A percentile compares a stretch with the other conserved stretches of the same genome.
These are phyloP conservation scores for Emydoidea blandingii DNA, from an alignment of 2,797 vertebrate genomes.

Conservation along the genomic window DNA sequence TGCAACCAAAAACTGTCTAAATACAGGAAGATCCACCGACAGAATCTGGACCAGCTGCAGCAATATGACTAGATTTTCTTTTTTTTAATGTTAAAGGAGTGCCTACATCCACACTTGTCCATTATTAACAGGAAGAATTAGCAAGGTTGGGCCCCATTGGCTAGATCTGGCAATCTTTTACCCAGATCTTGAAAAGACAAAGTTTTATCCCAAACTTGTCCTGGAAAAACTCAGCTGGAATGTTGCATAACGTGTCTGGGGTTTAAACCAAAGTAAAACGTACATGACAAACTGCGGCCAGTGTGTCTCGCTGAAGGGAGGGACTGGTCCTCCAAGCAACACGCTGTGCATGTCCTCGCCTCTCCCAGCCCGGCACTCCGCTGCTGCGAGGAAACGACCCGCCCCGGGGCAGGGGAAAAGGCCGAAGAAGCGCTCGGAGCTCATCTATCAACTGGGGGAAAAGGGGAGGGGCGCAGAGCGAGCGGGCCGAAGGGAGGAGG, in stretches of 20 bases:
- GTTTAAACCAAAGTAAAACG: neutral
- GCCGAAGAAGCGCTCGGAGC: neutral
- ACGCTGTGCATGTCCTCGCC: neutral
- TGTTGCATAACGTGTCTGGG: neutral
- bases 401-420: neutral
- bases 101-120: neutral
- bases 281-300: no score
- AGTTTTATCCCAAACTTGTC: neutral
- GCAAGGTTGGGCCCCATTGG: neutral
- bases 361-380: neutral
- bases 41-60: neutral
- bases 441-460: neutral
- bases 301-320: neutral
- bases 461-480: neutral
- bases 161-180: neutral
- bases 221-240: neutral
- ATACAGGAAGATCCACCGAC: neutral
- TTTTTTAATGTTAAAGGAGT: neutral
- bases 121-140: neutral
- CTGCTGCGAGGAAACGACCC: neutral
- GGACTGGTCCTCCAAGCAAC: neutral
- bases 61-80: neutral
- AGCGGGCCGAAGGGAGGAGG: slow-evolving; percentile 9
- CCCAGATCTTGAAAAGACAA: neutral
- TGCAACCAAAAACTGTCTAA: neutral